A percentile compares a stretch with the other conserved stretches of the same genome.
Conservation (phyloP, 2,113 vertebrate genomes). For the Pluvianellus socialis region DNA sequence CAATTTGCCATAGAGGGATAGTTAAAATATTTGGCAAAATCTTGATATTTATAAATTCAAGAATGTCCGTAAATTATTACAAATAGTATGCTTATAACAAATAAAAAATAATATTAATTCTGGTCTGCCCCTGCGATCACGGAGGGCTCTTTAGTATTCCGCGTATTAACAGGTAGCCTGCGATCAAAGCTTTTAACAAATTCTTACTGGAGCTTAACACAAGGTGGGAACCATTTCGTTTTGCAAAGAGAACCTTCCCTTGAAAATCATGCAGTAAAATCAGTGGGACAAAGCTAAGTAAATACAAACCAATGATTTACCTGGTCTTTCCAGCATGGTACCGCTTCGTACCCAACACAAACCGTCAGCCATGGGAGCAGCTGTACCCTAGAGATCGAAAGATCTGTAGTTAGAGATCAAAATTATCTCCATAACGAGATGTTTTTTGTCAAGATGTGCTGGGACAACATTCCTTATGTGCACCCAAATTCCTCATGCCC, state of each 20-base stretch:
- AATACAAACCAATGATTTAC: neutral
- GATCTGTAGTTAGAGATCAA: neutral
- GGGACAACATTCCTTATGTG: neutral
- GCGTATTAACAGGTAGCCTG: conserved; percentile 66
- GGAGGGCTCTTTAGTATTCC: conserved; percentile 41
- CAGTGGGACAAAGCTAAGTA: neutral
- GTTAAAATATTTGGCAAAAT: conserved; percentile 80
- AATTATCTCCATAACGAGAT: neutral
- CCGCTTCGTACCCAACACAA: neutral
- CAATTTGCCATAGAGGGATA: conserved; percentile 76
- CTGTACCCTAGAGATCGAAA: neutral
- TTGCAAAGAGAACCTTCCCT: neutral
- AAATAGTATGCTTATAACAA: conserved; percentile 73
- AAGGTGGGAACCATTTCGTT: neutral
- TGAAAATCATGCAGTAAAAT: neutral
- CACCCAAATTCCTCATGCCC: neutral
- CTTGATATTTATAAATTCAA: conserved; percentile 78
- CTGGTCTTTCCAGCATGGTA: neutral
- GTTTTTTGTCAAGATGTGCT: neutral
- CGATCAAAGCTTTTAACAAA: conserved; percentile 29
- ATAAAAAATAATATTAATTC: conserved; percentile 68
- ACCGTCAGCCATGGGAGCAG: neutral
- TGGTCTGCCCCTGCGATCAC: neutral
- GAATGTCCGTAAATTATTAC: conserved; percentile 76
- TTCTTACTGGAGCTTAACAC: neutral